Conservation (phyloP, 1,140 invertebrate genomes). For the Gonatopus flavifemur region DNA sequence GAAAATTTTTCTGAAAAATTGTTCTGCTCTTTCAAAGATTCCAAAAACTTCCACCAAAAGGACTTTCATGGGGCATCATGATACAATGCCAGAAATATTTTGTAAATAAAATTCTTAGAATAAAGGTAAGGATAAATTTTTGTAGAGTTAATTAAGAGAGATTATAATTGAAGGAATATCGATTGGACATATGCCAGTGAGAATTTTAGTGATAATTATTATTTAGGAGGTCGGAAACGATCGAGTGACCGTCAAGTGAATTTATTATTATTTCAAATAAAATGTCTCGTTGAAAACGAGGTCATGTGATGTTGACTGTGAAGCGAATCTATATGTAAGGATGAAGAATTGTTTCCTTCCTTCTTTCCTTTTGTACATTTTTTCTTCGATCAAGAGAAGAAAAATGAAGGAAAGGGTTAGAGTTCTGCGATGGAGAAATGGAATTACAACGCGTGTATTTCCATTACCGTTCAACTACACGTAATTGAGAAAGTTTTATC, state of each 20-base stretch:
- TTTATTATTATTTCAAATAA: not conserved
- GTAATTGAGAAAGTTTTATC: slow-evolving; percentile 24
- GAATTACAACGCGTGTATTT: slow-evolving; percentile 7
- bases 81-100: slow-evolving; percentile 32
- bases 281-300: slow-evolving; percentile 1
- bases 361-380: not conserved
- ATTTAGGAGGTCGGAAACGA: not conserved
- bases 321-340: slow-evolving; percentile 8
- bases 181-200: not conserved
- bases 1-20: too few relatives aligned
- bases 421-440: slow-evolving; percentile 7
- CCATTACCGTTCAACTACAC: slow-evolving; percentile 16
- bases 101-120: slow-evolving; percentile 34
- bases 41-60: slow-evolving; percentile 13
- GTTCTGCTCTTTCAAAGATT: slow-evolving; percentile 12
- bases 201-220: not conserved
- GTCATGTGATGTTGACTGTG: not conserved
- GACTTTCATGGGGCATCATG: slow-evolving; percentile 34
- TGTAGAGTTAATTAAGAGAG: too few relatives aligned
- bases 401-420: not conserved
- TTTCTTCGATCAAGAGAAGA: too few relatives aligned
- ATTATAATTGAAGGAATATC: slow-evolving; percentile 4
- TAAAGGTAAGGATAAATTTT: too few relatives aligned
- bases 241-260: slow-evolving; percentile 1
- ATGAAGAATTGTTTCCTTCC: slow-evolving; percentile 4